Conservation (phyloP, 2,113 vertebrate species). For the Protobothrops mucrosquamatus region DNA sequence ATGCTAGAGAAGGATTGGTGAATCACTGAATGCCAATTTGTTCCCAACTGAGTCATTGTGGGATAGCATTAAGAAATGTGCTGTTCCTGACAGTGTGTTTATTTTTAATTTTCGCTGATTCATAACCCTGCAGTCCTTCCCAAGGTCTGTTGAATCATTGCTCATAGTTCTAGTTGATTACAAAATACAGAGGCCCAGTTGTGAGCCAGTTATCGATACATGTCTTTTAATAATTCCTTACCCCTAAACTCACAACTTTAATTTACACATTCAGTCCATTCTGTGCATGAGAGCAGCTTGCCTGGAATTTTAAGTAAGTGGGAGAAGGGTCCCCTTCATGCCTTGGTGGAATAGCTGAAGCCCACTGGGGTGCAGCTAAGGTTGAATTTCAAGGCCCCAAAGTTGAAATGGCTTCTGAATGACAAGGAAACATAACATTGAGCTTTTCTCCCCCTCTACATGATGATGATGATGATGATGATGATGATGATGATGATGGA, state of each 20-base stretch:
- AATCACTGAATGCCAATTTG: not conserved
- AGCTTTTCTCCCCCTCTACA: not conserved
- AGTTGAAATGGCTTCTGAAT: not conserved
- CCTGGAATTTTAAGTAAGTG: not conserved
- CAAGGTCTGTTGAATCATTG: not conserved
- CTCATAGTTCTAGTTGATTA: not conserved
- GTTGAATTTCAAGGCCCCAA: not conserved
- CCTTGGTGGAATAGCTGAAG: not conserved
- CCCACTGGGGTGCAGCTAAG: not conserved
- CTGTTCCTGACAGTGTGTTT: not conserved
- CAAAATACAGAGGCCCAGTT: not conserved
- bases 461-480: too few species aligned
- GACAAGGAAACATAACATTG: not conserved
- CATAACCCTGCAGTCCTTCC: not conserved
- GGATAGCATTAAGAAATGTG: not conserved
- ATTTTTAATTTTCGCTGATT: not conserved
- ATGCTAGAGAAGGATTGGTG: not conserved
- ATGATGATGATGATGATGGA: not conserved
- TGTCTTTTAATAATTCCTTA: not conserved
- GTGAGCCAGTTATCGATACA: not conserved
- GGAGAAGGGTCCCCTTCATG: not conserved
- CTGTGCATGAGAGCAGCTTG: not conserved
- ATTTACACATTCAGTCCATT: not conserved
- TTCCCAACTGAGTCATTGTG: slow-evolving; percentile 2
- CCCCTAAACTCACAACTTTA: not conserved